These are phyloP conservation scores for Euura saliciscinereae DNA, from an alignment of 1,140 invertebrate species.

Conservation along the genomic window DNA sequence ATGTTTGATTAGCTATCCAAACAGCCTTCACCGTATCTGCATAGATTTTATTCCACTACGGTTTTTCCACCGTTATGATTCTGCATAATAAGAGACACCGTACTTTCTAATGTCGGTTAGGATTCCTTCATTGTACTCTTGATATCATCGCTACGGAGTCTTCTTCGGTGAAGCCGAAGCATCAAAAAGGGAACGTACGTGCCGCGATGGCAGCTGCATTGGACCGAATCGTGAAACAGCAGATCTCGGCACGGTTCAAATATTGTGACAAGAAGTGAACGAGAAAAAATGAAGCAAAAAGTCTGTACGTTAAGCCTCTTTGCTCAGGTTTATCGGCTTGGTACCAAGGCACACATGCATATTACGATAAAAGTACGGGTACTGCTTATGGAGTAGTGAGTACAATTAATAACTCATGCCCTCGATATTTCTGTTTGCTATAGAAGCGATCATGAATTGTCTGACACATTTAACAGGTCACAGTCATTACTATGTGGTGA, in stretches of 20 bases:
- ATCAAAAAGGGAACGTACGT: too few species aligned
- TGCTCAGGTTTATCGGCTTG: too few species aligned
- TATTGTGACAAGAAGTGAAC: too few species aligned
- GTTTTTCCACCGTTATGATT: neutral
- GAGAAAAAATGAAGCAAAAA: too few species aligned
- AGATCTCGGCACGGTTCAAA: too few species aligned
- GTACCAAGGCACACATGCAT: too few species aligned
- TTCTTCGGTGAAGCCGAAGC: too few species aligned
- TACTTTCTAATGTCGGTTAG: neutral
- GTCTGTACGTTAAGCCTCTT: too few species aligned
- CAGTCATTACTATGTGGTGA: slow-evolving; percentile 7
- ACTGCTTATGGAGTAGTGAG: neutral
- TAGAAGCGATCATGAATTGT: neutral
- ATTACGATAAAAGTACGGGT: too few species aligned
- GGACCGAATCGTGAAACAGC: too few species aligned
- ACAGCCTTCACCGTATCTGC: too few species aligned
- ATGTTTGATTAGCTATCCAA: neutral
- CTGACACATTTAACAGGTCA: slow-evolving; percentile 4
- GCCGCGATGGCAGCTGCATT: too few species aligned
- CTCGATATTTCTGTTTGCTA: neutral
- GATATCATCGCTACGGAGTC: neutral
- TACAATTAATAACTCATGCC: slow-evolving; percentile 5
- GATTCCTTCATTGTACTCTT: neutral
- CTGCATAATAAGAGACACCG: neutral
- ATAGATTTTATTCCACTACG: neutral